Conservation (phyloP, 2,113 vertebrate genomes). For the Poeciliopsis retropinna region DNA sequence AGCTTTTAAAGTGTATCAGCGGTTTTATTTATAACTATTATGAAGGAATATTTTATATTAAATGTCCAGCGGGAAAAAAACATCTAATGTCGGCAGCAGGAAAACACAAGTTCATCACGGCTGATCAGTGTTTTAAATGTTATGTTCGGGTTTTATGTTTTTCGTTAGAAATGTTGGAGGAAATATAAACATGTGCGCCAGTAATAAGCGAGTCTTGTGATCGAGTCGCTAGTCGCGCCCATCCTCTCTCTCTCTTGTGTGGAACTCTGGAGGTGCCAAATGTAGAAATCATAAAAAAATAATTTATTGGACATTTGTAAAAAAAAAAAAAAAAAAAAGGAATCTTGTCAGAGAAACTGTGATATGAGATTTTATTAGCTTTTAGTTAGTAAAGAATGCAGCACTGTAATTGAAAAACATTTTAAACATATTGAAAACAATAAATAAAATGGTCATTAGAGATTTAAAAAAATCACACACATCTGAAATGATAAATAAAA, state of each 20-base stretch:
- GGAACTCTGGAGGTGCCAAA: background rate
- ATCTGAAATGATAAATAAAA: no score
- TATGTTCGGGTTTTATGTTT: background rate
- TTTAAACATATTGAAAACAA: no score
- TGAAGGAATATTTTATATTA: background rate
- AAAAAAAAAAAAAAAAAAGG: background rate
- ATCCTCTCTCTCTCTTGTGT: conserved; percentile 8
- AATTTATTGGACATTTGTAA: background rate
- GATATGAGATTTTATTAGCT: background rate
- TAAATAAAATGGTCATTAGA: no score
- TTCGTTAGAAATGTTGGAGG: background rate
- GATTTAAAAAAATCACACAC: no score
- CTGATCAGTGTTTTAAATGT: background rate
- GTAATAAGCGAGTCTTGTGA: conserved; percentile 61
- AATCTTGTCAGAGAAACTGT: background rate
- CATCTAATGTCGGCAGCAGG: no score
- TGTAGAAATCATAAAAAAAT: background rate
- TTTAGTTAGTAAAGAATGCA: no score
- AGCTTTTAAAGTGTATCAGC: no score
- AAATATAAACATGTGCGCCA: background rate
- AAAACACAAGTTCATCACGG: background rate
- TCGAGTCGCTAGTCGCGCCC: conserved; percentile 8
- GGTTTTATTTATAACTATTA: no score
- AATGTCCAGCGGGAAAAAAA: background rate
- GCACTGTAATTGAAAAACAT: no score